These are phyloP conservation scores for Torymus auratus DNA, from an alignment of 2,888 invertebrate genomes.

Conservation along the genomic window DNA sequence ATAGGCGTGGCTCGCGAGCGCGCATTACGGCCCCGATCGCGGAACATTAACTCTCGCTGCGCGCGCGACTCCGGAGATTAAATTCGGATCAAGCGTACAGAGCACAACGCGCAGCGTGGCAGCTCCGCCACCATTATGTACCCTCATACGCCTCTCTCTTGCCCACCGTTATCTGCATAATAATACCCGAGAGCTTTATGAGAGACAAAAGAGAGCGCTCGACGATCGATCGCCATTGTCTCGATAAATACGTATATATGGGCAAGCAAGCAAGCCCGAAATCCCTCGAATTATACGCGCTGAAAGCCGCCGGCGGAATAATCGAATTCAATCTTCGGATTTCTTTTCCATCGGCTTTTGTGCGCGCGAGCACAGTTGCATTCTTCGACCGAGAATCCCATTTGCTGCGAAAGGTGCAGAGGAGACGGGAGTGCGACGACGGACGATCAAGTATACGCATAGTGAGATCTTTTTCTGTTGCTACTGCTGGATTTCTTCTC, in stretches of 20 bases:
- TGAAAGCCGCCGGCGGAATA: background rate
- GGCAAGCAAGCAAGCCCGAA: background rate
- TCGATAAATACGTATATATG: background rate
- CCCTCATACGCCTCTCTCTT: too few species aligned
- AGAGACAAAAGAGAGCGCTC: conserved; percentile 21
- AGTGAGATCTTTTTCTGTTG: too few species aligned
- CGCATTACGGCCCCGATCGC: background rate
- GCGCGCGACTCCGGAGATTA: conserved; percentile 24
- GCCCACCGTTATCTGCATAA: too few species aligned
- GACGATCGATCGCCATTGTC: conserved; percentile 33
- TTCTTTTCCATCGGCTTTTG: conserved; percentile 19
- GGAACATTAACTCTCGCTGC: conserved; percentile 21
- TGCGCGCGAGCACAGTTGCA: background rate
- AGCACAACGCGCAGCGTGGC: too few species aligned
- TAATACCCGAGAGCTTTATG: background rate
- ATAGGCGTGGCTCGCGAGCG: background rate
- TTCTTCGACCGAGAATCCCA: background rate
- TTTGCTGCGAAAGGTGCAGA: too few species aligned
- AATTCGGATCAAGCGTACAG: conserved; percentile 13
- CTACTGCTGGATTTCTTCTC: too few species aligned
- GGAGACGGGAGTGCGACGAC: too few species aligned
- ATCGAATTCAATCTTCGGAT: conserved; percentile 19
- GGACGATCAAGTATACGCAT: too few species aligned
- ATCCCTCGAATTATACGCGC: background rate
- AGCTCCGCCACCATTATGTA: too few species aligned